Conservation (phyloP, 1,140 invertebrate genomes). For the Aphis craccivora region DNA sequence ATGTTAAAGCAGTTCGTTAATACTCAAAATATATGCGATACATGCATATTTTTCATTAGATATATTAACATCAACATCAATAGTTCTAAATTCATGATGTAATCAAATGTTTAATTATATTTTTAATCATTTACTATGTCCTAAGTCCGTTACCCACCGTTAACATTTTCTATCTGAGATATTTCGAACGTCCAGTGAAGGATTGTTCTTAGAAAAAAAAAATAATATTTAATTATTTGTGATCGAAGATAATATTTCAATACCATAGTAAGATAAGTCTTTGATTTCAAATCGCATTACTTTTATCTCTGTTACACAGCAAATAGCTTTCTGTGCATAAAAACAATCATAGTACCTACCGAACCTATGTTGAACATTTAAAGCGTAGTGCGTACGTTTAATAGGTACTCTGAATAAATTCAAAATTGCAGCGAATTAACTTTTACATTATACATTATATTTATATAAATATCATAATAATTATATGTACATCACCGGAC, state of each 20-base stretch:
- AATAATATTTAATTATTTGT: no score
- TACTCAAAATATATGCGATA: background rate
- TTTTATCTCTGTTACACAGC: background rate
- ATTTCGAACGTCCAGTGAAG: background rate
- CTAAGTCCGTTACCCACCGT: background rate
- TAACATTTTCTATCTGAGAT: background rate
- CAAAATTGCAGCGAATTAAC: background rate
- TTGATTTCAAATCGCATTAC: background rate
- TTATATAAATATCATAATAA: background rate
- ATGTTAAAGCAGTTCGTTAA: background rate
- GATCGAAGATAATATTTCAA: background rate
- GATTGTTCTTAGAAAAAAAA: background rate
- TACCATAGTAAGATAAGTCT: background rate
- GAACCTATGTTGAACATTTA: background rate
- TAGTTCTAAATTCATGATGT: background rate
- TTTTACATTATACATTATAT: background rate
- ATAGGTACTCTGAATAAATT: background rate
- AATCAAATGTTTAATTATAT: background rate
- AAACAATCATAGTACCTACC: no score
- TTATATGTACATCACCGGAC: background rate
- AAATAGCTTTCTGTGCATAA: background rate
- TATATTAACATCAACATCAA: background rate
- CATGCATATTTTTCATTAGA: background rate
- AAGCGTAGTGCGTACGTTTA: background rate
- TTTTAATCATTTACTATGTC: background rate